Percentiles rank a stretch among this genome's conserved stretches.
phyloP scores from a whole-genome alignment of 2,888 invertebrate species.

The Ennomos quercinarius region DNA sequence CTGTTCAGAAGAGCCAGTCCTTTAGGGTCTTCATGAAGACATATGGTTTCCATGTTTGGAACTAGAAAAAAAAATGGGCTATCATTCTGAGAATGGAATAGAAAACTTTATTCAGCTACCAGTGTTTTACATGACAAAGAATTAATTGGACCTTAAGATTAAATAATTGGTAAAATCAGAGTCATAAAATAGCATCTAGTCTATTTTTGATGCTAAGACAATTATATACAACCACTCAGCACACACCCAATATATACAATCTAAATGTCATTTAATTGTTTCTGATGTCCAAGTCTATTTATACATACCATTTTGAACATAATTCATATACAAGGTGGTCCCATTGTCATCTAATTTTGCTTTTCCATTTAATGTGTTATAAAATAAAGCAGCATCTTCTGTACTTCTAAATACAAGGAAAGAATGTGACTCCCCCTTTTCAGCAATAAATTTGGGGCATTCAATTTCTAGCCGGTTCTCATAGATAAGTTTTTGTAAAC shows the following conservation, averaged over 20 bases:
- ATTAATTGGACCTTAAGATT: too few species aligned
- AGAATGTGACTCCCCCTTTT: conserved; percentile 92
- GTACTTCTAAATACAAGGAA: conserved; percentile 87
- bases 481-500: conserved; percentile 84
- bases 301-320: conserved; percentile 84
- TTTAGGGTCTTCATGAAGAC: conserved; percentile 80
- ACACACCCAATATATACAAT: too few species aligned
- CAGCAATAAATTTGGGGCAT: conserved; percentile 87
- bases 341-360: conserved; percentile 84
- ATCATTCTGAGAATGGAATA: too few species aligned
- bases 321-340: conserved; percentile 88
- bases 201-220: too few species aligned
- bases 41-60: conserved; percentile 65
- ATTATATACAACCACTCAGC: too few species aligned
- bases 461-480: conserved; percentile 81
- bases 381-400: conserved; percentile 84
- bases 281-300: neutral
- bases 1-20: conserved; percentile 90
- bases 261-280: too few species aligned
- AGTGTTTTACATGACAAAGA: too few species aligned
- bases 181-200: too few species aligned
- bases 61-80: conserved; percentile 58
- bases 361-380: conserved; percentile 85
- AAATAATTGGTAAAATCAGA: too few species aligned
- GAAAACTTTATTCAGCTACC: too few species aligned